Base-by-base conservation (phyloP, 2,888 invertebrate species). In the Mythimna pallens region DNA sequence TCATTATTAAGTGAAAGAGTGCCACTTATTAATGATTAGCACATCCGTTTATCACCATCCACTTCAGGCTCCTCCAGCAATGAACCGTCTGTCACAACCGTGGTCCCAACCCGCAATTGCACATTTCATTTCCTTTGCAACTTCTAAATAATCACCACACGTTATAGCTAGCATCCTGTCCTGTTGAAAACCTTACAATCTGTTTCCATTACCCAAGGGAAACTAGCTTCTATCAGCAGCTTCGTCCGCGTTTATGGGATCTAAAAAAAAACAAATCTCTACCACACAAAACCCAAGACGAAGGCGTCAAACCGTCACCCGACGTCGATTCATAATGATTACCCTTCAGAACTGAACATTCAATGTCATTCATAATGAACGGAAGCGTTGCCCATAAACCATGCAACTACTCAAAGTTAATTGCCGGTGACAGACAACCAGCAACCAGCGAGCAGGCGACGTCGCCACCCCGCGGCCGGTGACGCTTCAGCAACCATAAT, bases 401-500 rank as follows among this genome's bases (percentile, higher is more conserved):
- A 62, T 71, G 75, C 62, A 68, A 43, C 50, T 61, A 43, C n/a
- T 70, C 40, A 34, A 25, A 58, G 57, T 47, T 78, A 84, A 81
- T 83, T 76, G 70, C 54, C 67, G 70, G 61, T 14, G 40, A 40
- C 40, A 40, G 22, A 40, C 14, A 65, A 30, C 25, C 25, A 12
- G 55, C 62, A 64, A 62, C 73, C 59, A 43, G 10, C 25, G 43
- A 63, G 43, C 61, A 40, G 30, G 64, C 54, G 65, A 40, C 75
- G 65, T 69, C 62, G 58, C 61, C 61, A 55, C 47, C 34, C 55
- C 70, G 7, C 62, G 14, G 4, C 55, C 59, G 65, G 81, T 54
- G 62, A 61, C 73, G 85, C 80, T 75, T 63, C 73, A 78, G 69
- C 67, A 70, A 70, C 52, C 75, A 65, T 69, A 57, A 70, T 71